Evolutionary conservation across 2,113 vertebrate species (phyloP).

Genomic region (Apodemus speciosus): DNA sequence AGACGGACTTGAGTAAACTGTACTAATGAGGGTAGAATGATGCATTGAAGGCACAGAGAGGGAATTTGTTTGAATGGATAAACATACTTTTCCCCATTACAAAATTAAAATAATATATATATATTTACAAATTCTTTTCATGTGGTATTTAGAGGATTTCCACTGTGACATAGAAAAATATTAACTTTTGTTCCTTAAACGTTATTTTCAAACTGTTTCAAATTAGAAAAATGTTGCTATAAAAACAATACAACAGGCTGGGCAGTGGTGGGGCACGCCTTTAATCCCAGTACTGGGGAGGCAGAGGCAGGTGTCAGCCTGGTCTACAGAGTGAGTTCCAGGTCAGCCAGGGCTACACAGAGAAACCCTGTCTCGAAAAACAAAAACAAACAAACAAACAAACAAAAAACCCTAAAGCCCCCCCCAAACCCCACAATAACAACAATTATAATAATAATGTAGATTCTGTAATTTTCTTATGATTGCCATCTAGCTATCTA

Average conservation of each 20-base stretch:
- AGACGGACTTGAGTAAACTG: not conserved
- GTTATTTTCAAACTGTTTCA: conserved; percentile 15
- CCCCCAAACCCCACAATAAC: not conserved
- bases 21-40: not conserved
- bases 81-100: not conserved
- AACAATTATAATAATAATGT: not conserved
- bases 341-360: too few relatives aligned
- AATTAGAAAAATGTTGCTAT: not conserved
- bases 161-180: not conserved
- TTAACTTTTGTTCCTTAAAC: conserved; percentile 22
- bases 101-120: not conserved
- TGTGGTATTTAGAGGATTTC: not conserved
- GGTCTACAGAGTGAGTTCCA: too few relatives aligned
- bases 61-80: not conserved
- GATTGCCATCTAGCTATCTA: not conserved
- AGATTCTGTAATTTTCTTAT: not conserved
- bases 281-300: too few relatives aligned
- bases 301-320: too few relatives aligned
- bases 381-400: too few relatives aligned
- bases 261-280: too few relatives aligned
- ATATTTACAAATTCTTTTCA: not conserved
- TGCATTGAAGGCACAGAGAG: not conserved
- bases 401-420: too few relatives aligned
- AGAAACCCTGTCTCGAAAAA: too few relatives aligned
- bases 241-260: not conserved